These are phyloP conservation scores for Macrocentrus cingulum DNA, from an alignment of 1,140 invertebrate species.

Conservation along the genomic window DNA sequence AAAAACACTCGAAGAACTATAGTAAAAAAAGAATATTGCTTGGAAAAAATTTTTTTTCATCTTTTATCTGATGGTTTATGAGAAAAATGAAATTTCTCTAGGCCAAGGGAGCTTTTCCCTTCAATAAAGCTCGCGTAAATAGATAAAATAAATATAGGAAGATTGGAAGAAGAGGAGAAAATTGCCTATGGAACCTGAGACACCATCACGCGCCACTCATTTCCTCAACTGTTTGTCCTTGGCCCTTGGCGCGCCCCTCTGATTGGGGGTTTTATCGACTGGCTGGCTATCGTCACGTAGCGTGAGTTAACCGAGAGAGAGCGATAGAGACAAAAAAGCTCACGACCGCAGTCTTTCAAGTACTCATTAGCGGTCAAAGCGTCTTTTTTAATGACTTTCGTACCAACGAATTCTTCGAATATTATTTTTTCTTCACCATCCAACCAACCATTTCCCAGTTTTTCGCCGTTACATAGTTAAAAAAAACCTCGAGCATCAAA, in stretches of 20 bases:
- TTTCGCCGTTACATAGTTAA: too few relatives aligned
- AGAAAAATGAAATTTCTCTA: too few relatives aligned
- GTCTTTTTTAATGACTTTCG: too few relatives aligned
- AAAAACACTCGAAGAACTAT: too few relatives aligned
- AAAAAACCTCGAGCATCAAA: too few relatives aligned
- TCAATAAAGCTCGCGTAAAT: conserved; percentile 9
- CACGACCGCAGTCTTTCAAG: neutral
- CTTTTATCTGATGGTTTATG: too few relatives aligned
- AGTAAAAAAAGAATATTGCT: too few relatives aligned
- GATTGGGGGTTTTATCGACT: conserved; percentile 41
- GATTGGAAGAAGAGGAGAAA: neutral
- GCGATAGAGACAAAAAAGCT: conserved; percentile 7
- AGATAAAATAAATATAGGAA: conserved; percentile 12
- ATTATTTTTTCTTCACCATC: too few relatives aligned
- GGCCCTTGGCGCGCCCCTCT: conserved; percentile 26
- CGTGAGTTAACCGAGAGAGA: conserved; percentile 2
- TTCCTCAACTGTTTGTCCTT: neutral
- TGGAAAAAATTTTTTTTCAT: too few relatives aligned
- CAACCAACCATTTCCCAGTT: too few relatives aligned
- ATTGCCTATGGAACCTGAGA: neutral
- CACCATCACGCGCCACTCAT: conserved; percentile 25
- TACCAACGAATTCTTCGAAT: too few relatives aligned
- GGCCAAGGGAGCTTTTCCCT: neutral
- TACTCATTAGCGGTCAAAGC: neutral
- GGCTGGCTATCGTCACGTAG: conserved; percentile 25